A percentile compares a stretch with the other conserved stretches of the same genome.
Conservation (phyloP, 1,140 invertebrate genomes). For the Trichonephila clavipes region DNA sequence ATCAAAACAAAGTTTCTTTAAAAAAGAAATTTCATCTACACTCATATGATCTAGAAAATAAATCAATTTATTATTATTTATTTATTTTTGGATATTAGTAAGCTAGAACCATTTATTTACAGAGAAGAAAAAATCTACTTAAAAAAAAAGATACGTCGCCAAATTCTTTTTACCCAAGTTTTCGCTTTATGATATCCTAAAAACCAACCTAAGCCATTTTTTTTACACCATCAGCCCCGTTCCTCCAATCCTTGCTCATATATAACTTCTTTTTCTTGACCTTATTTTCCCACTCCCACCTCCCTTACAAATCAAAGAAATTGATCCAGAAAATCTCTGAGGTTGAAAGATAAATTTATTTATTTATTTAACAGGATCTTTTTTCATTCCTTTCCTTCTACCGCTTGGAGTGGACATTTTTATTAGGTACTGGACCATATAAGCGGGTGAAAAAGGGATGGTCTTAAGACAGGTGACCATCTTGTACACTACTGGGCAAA, state of each 20-base stretch:
- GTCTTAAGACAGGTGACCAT: background rate
- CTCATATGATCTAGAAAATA: too few species aligned
- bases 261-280: background rate
- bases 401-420: background rate
- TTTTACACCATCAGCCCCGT: background rate
- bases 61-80: too few species aligned
- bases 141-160: background rate
- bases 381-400: background rate
- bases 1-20: too few species aligned
- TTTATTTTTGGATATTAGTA: too few species aligned
- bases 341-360: constrained; percentile 4
- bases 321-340: constrained; percentile 33
- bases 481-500: too few species aligned
- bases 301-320: constrained; percentile 3
- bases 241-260: background rate
- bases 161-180: background rate
- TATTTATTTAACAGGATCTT: background rate
- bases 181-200: background rate
- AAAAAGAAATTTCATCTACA: too few species aligned
- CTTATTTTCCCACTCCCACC: background rate
- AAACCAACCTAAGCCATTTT: background rate
- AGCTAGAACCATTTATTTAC: too few species aligned
- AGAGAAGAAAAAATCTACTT: too few species aligned
- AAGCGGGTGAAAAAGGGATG: background rate
- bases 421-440: background rate